phyloP scores from a whole-genome alignment of 2,113 vertebrate genomes.

The Phylloscopus whistleri region DNA sequence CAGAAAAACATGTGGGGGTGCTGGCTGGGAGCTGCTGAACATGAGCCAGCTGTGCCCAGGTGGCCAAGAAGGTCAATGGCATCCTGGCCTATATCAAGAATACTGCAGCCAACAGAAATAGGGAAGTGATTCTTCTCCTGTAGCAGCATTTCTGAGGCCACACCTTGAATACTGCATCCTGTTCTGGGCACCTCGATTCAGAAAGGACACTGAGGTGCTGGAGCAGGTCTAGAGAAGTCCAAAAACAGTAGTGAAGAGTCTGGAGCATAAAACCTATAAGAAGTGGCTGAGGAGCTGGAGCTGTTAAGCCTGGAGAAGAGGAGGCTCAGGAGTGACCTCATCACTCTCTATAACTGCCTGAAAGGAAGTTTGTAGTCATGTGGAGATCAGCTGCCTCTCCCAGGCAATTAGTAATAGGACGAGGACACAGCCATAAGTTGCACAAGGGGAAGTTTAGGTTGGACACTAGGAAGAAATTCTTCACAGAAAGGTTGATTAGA shows the following conservation, averaged over 20 bases:
- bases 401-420: neutral
- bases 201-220: neutral
- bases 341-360: too few species aligned
- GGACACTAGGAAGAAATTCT: neutral
- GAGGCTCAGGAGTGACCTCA: neutral
- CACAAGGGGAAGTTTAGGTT: neutral
- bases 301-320: neutral
- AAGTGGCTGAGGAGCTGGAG: neutral
- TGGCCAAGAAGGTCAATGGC: neutral
- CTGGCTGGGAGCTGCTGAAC: neutral
- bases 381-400: neutral
- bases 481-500: neutral
- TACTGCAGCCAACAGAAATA: too few species aligned
- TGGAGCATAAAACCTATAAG: neutral
- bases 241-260: neutral
- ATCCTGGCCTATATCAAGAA: neutral
- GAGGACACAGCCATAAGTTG: neutral
- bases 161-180: too few species aligned
- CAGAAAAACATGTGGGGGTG: neutral
- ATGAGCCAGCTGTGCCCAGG: neutral
- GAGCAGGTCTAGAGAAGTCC: neutral
- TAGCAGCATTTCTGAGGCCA: neutral
- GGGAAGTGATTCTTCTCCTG: neutral
- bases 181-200: neutral
- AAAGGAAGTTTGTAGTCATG: neutral